A percentile compares a stretch with the other conserved stretches of the same genome.
Evolutionary conservation across 2,888 invertebrate species (phyloP).

Genomic region (Abrostola triplasia): DNA sequence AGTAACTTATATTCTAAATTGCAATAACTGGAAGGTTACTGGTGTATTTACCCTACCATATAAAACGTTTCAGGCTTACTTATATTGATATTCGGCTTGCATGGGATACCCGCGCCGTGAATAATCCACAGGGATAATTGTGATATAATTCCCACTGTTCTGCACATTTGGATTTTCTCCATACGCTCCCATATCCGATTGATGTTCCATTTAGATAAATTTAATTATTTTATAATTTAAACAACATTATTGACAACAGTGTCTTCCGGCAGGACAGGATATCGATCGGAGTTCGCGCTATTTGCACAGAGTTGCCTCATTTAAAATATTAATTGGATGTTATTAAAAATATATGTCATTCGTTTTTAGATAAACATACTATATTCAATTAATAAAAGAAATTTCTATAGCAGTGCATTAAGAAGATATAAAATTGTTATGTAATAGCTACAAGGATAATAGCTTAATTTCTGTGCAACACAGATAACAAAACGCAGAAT

Average conservation of each 20-base stretch:
- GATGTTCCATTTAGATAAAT: constrained; percentile 78
- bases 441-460: neutral
- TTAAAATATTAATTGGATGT: neutral
- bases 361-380: no score
- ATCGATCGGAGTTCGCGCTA: constrained; percentile 81
- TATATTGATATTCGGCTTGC: constrained; percentile 89
- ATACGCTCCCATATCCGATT: constrained; percentile 84
- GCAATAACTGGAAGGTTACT: neutral
- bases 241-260: constrained; percentile 38
- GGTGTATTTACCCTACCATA: neutral
- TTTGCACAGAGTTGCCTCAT: constrained; percentile 61
- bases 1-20: no score
- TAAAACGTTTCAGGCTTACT: constrained; percentile 70
- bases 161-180: constrained; percentile 84
- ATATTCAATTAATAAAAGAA: no score
- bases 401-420: no score
- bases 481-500: neutral
- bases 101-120: constrained; percentile 87
- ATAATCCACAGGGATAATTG: constrained; percentile 89
- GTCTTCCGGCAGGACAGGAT: constrained; percentile 59
- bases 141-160: constrained; percentile 87
- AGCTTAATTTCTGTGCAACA: neutral
- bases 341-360: no score
- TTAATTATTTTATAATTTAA: constrained; percentile 36
- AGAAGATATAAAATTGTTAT: no score